Base-by-base conservation (phyloP, 1,140 invertebrate species). In the Drosophila seguyi region DNA sequence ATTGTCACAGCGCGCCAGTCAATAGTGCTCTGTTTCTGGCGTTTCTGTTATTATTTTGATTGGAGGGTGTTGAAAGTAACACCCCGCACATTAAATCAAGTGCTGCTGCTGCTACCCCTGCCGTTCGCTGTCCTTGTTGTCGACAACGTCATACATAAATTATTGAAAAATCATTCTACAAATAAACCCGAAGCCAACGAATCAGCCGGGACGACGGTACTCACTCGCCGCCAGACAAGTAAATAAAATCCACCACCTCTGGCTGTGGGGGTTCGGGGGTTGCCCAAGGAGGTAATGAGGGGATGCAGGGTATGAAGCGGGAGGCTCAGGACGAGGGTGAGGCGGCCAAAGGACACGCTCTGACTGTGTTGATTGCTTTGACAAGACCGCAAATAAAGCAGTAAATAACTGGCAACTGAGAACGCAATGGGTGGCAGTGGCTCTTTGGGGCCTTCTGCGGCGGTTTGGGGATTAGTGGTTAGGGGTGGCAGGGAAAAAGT, bases 101-200 rank as follows among this genome's bases (percentile, higher is more conserved):
- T 90, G 86, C 25, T n/a, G n/a, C n/a, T n/a, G n/a, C 69, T 79
- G 72, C 61, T 45, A 50, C 48, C 47, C 47, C 50, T 13, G 2
- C 39, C 8, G 31, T 14, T 20, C 20, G n/a, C 1, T 55, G 42
- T 68, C 72, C 52, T 55, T 55, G 52, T 55, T 60, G 55, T 56
- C 65, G 59, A 72, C 75, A 81, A 59, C 81, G 55, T 85, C 85
- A 90, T 90, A 88, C 85, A 90, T 90, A 90, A 90, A 85, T 90
- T 90, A 90, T 90, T 90, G 85, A 90, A 90, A 90, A 90, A 90
- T 90, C 85, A 90, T 90, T 90, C 85, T 81, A 88, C 85, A 90
- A 90, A 90, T 90, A 90, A 85, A 78, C 78, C 83, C 76, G 50
- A 48, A 75, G 52, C 36, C 69, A 60, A 29, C 41, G 59, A 38